Base-by-base conservation (phyloP, 1,140 invertebrate species). In the Vanessa tameamea region DNA sequence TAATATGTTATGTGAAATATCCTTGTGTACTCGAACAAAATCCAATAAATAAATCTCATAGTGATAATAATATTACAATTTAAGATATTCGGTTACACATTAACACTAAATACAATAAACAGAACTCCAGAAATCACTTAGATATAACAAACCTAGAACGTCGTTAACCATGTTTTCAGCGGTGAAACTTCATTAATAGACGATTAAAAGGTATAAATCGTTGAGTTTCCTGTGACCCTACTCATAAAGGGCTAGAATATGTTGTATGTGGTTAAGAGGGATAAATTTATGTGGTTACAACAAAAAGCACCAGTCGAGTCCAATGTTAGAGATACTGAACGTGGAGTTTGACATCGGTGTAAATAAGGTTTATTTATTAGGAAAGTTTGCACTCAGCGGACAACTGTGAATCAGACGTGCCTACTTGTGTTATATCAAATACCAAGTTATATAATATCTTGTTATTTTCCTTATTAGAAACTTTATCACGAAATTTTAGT, bases 341-440 rank as follows among this genome's bases (percentile, higher is more conserved):
- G 77, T 82, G 73, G 82, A 87, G 80, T 88, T 85, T 85, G 86
- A 86, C 85, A 77, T 81, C 82, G 80, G 84, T 79, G 79, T 81
- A 84, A 87, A 86, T 88, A 88, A 79, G 82, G 86, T 84, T 88
- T 85, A 89, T 89, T 89, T 89, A 89, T 89, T 89, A 85, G 81
- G 61, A 87, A 89, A 89, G 85, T 89, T 89, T 78, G 73, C 80
- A 79, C 71, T 55, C 43, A 16, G 68, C 72, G 70, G 76, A 16
- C 79, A 79, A 84, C 82, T 83, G 77, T 87, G 86, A 86, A 88
- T 89, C 82, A 88, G 57, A 61, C 57, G 12, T 61, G 26, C 57
- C 26, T 61, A 61, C 57, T 7, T 31, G 11, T 61, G 31, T 61
- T 61, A 61, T 37, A 61, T 61, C 31, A 55, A 20, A 55, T 55